These are phyloP conservation scores for Epistrophe eligans DNA, from an alignment of 2,888 invertebrate genomes.

Conservation along the genomic window DNA sequence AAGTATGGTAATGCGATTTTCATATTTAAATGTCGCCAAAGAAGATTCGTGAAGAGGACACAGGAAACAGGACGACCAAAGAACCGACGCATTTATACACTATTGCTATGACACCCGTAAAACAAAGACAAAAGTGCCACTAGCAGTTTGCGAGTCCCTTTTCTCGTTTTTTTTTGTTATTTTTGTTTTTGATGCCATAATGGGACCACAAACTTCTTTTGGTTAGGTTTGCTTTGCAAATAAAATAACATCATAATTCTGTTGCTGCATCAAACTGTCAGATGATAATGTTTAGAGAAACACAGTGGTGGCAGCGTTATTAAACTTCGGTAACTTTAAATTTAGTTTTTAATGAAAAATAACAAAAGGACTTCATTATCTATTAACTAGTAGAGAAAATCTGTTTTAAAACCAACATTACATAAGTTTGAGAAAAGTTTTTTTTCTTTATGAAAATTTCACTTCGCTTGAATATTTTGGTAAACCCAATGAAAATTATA, in stretches of 20 bases:
- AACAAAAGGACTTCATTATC: background rate
- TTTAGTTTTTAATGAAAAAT: background rate
- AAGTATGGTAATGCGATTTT: background rate
- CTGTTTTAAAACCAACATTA: background rate
- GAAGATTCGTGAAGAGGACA: background rate
- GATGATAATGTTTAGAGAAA: background rate
- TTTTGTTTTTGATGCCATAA: background rate
- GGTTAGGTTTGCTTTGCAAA: constrained; percentile 36
- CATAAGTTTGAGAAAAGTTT: too few relatives aligned
- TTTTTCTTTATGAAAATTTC: too few relatives aligned
- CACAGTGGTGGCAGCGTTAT: constrained; percentile 10
- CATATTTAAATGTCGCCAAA: background rate
- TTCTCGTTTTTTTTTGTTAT: background rate
- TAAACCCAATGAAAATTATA: too few relatives aligned
- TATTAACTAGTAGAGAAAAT: background rate
- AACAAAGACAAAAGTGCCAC: constrained; percentile 48
- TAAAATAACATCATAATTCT: constrained; percentile 49
- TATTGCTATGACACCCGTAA: background rate
- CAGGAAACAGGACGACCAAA: background rate
- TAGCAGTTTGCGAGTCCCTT: constrained; percentile 35
- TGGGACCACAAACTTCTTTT: constrained; percentile 43
- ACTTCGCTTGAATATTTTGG: too few relatives aligned
- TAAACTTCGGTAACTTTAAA: constrained; percentile 1
- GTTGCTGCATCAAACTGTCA: constrained; percentile 41
- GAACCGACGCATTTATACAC: background rate